Percentiles rank a stretch among this genome's conserved stretches.
phyloP scores from a whole-genome alignment of 1,140 invertebrate species.

The Elysia chlorotica region DNA sequence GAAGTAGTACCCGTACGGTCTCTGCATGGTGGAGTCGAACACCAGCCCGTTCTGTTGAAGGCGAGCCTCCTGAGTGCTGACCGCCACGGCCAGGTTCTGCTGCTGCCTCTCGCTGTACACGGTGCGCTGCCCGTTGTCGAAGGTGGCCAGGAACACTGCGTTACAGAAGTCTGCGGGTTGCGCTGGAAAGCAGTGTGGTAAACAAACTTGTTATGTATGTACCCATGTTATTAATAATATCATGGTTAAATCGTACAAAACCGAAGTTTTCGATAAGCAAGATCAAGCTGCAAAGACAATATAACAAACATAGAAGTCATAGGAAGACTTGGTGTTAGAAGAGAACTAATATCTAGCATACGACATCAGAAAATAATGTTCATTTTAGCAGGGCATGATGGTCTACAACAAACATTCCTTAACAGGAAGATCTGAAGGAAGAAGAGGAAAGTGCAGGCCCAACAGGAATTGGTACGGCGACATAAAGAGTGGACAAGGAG shows the following conservation, averaged over 20 bases:
- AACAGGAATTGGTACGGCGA: too few relatives aligned
- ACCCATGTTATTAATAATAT: neutral
- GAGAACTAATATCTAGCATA: neutral
- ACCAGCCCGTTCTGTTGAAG: neutral
- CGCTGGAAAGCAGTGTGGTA: neutral
- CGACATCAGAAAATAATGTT: too few relatives aligned
- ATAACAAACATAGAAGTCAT: neutral
- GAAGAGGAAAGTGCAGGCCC: too few relatives aligned
- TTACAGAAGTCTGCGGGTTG: conserved; percentile 1
- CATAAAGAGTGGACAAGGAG: too few relatives aligned
- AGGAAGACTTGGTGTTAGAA: neutral
- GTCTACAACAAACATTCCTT: too few relatives aligned
- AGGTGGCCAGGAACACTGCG: conserved; percentile 1
- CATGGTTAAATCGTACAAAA: neutral
- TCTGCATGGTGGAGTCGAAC: neutral
- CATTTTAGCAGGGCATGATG: too few relatives aligned
- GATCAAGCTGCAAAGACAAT: too few relatives aligned
- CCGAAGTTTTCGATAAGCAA: too few relatives aligned
- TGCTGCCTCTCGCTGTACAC: conserved; percentile 6
- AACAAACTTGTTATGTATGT: neutral
- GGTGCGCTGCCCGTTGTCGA: neutral
- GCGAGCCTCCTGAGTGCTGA: neutral
- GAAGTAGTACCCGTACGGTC: neutral
- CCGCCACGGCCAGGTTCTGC: neutral
- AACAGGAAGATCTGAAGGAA: too few relatives aligned